Conservation (phyloP, 2,797 vertebrate species). For the Anas flavirostris region DNA sequence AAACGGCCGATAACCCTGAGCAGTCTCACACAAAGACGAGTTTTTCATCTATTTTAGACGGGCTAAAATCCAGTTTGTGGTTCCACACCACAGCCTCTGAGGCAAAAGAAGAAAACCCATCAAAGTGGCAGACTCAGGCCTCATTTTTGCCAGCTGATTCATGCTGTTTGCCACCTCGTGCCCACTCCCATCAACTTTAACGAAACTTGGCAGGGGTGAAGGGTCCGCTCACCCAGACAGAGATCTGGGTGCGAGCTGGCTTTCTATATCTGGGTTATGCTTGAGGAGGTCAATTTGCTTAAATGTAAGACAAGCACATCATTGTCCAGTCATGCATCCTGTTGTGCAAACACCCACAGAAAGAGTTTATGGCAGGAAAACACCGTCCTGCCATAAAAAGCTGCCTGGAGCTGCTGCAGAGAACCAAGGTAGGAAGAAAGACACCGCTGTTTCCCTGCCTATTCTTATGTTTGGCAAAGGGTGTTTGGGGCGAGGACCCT, state of each 20-base stretch:
- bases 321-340: neutral
- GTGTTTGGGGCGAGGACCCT: neutral
- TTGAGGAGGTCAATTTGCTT: neutral
- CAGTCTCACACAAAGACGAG: neutral
- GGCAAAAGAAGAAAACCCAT: neutral
- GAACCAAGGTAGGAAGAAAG: neutral
- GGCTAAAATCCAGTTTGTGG: neutral
- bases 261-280: no score
- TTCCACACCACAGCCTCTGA: neutral
- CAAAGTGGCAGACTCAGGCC: neutral
- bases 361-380: neutral
- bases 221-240: neutral
- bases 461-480: neutral
- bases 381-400: neutral
- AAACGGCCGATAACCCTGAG: neutral
- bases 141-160: neutral
- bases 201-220: neutral
- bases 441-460: fast-evolving
- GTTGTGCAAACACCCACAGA: no score
- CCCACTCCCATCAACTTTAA: fast-evolving
- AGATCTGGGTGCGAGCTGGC: neutral
- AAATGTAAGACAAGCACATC: neutral
- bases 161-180: fast-evolving
- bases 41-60: neutral
- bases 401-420: neutral